phyloP scores from a whole-genome alignment of 2,113 vertebrate species.

The Platichthys stellatus region DNA sequence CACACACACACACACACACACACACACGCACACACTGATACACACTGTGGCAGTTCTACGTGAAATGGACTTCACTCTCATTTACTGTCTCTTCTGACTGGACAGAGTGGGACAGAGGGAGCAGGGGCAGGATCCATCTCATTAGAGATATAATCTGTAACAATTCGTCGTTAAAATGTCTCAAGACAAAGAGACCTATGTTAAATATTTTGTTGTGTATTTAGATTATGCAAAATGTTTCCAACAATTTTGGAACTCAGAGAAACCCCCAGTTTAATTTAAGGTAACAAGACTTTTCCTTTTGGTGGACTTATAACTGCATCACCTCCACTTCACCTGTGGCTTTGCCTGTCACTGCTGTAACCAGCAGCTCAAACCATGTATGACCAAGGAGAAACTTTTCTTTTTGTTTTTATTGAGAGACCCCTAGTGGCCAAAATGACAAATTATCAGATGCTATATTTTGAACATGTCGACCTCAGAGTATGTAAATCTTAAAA shows the following conservation, averaged over 20 bases:
- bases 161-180: background rate
- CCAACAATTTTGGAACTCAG: too few relatives aligned
- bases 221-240: too few relatives aligned
- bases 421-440: background rate
- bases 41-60: constrained; percentile 21
- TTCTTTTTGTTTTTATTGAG: too few relatives aligned
- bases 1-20: constrained; percentile 38
- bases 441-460: constrained; percentile 17
- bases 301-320: too few relatives aligned
- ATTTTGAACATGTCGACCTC: background rate
- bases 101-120: constrained; percentile 3
- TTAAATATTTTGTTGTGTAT: too few relatives aligned
- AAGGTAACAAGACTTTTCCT: too few relatives aligned
- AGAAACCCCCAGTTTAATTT: too few relatives aligned
- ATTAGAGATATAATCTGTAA: constrained; percentile 4
- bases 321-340: too few relatives aligned
- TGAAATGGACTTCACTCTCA: constrained; percentile 46
- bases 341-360: too few relatives aligned
- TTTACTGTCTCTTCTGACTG: constrained; percentile 19
- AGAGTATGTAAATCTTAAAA: constrained; percentile 23
- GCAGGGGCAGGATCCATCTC: constrained; percentile 2
- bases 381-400: too few relatives aligned
- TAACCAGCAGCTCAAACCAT: too few relatives aligned
- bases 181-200: too few relatives aligned
- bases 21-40: constrained; percentile 16